Evolutionary conservation across 2,888 invertebrate genomes (phyloP), one percentile per base, ranked within the genome.

Genomic region (Orthosia incerta): DNA sequence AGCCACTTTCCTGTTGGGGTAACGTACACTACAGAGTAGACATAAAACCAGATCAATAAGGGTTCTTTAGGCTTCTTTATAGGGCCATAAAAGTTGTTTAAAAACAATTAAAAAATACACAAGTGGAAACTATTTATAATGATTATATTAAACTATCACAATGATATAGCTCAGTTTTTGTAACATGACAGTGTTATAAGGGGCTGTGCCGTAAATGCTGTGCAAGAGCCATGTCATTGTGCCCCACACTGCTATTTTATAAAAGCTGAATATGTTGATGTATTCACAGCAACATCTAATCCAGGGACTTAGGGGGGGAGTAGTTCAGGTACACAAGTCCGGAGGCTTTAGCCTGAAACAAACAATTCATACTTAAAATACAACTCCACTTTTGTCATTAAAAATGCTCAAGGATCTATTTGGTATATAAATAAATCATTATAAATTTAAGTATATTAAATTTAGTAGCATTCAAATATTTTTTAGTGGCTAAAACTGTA

Each of bases 271-370:
- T 61, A 56, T 61, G 53, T 67, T 69, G 31, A 61, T 48, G 45
- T 60, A 60, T 51, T 23, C 45, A 65, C 71, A 51, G 73, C 71
- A 15, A 48, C 18, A 75, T 79, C 94, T 96, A 97, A 87, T 97
- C 97, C 85, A 97, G 83, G 78, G 96, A 95, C 89, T 96, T 95
- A 86, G 98, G 98, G 26, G 97, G 97, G 57, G 94, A 95, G 92
- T 93, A 97, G 96, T 98, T 97, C 66, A 98, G 94, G 91, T 97
- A 96, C 78, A 97, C 91, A 48, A 97, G 90, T 23, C 97, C 98
- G 0, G 97, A 96, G 31, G 97, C 89, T 89, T 97, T 97, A 31
- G 97, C 97, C 97, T 97, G 94, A 0, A 93, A 95, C 63, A 86
- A 61, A 76, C 50, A 56, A 48, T 39, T 39, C n/a, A 80, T 74